Conservation (phyloP, 2,888 invertebrate genomes). For the Lacanobia oleracea region DNA sequence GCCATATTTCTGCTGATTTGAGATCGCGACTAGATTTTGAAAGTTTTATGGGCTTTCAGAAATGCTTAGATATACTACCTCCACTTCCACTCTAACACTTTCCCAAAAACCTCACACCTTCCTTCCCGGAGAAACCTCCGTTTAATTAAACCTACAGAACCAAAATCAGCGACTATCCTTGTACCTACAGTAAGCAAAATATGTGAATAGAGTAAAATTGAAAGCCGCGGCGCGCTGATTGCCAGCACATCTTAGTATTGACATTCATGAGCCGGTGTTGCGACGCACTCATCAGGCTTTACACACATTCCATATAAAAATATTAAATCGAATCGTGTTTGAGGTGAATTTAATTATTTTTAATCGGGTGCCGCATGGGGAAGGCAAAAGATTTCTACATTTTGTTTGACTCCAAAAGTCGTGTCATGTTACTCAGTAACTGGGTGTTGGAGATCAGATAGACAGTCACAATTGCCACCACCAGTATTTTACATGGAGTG, state of each 20-base stretch:
- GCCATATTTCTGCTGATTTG: too few relatives aligned
- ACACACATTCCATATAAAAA: constrained; percentile 54
- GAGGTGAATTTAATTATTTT: constrained; percentile 33
- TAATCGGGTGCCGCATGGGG: too few relatives aligned
- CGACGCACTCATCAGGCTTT: constrained; percentile 64
- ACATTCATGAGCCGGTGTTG: constrained; percentile 68
- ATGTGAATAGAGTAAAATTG: constrained; percentile 82
- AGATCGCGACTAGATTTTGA: too few relatives aligned
- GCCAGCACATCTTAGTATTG: constrained; percentile 64
- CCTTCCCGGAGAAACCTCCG: constrained; percentile 6
- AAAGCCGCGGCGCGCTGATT: constrained; percentile 74
- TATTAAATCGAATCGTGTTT: constrained; percentile 56
- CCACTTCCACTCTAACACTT: background rate
- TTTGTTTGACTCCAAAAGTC: background rate
- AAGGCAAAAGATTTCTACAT: background rate
- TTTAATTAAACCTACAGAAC: constrained; percentile 46
- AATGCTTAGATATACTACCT: too few relatives aligned
- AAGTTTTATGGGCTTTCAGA: too few relatives aligned
- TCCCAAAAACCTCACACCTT: background rate
- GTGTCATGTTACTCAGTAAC: too few relatives aligned
- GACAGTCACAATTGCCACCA: too few relatives aligned
- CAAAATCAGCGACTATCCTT: constrained; percentile 47
- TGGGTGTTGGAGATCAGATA: too few relatives aligned
- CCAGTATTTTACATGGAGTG: too few relatives aligned
- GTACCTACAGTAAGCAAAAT: constrained; percentile 60